Conservation (phyloP, 2,113 vertebrate genomes). For the Eulemur macaco region DNA sequence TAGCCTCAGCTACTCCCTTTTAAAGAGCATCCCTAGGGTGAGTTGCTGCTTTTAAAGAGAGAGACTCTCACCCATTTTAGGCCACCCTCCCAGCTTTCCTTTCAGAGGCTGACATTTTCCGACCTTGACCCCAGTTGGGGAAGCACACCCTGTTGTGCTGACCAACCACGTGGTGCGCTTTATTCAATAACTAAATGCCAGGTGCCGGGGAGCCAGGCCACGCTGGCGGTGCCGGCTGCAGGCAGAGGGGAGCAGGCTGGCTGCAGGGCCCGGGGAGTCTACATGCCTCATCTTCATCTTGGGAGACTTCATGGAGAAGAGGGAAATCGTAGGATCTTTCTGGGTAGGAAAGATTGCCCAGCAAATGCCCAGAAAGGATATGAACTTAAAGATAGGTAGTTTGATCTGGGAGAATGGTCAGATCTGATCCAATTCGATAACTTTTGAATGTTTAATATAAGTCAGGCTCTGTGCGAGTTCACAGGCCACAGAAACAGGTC, state of each 20-base stretch:
- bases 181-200: conserved; percentile 35
- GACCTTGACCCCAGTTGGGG: conserved; percentile 27
- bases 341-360: not conserved
- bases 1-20: not conserved
- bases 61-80: not conserved
- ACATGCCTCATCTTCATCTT: not conserved
- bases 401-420: not conserved
- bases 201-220: not conserved
- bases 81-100: not conserved
- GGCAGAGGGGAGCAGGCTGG: not conserved
- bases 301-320: not conserved
- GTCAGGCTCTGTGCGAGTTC: not conserved
- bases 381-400: not conserved
- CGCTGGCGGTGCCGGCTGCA: accelerated
- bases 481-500: not conserved
- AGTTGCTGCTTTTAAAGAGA: not conserved
- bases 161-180: not conserved
- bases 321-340: not conserved
- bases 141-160: not conserved
- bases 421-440: not conserved
- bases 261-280: not conserved
- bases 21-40: not conserved
- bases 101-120: conserved; percentile 18
- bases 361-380: not conserved
- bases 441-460: not conserved